phyloP scores from a whole-genome alignment of 2,113 vertebrate species.

The Psettodes erumei region DNA sequence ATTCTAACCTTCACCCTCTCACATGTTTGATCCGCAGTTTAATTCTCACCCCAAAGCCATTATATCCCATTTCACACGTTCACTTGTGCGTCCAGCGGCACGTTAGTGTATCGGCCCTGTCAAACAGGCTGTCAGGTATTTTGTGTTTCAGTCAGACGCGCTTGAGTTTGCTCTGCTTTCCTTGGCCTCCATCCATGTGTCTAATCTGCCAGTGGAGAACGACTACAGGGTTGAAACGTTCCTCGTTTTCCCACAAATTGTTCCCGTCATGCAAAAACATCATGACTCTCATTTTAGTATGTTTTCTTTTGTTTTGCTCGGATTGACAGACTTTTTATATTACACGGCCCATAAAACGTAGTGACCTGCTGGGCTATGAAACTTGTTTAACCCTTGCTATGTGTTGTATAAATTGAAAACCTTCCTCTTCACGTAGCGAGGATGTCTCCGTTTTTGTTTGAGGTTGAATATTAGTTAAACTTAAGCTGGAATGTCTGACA shows the following conservation, averaged over 20 bases:
- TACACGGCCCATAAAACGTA: not conserved
- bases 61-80: not conserved
- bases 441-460: slow-evolving; percentile 6
- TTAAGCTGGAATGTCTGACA: not conserved
- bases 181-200: slow-evolving; percentile 26
- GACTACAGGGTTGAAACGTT: slow-evolving; percentile 28
- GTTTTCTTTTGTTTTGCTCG: slow-evolving; percentile 24
- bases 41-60: slow-evolving; percentile 1
- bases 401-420: not conserved
- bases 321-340: not conserved
- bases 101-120: slow-evolving; percentile 25
- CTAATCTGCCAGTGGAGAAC: slow-evolving; percentile 25
- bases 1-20: not conserved
- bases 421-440: slow-evolving; percentile 6
- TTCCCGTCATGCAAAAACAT: slow-evolving; percentile 32
- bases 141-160: slow-evolving; percentile 33
- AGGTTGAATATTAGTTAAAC: not conserved
- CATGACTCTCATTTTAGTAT: not conserved
- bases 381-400: not conserved
- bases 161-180: slow-evolving; percentile 35
- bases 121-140: slow-evolving; percentile 46
- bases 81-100: not conserved
- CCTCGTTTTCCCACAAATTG: slow-evolving; percentile 39
- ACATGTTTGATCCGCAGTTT: slow-evolving; percentile 10
- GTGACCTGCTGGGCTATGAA: not conserved